A percentile compares a stretch with the other conserved stretches of the same genome.
phyloP scores from a whole-genome alignment of 1,140 invertebrate genomes.

The Cecropterus lyciades region DNA sequence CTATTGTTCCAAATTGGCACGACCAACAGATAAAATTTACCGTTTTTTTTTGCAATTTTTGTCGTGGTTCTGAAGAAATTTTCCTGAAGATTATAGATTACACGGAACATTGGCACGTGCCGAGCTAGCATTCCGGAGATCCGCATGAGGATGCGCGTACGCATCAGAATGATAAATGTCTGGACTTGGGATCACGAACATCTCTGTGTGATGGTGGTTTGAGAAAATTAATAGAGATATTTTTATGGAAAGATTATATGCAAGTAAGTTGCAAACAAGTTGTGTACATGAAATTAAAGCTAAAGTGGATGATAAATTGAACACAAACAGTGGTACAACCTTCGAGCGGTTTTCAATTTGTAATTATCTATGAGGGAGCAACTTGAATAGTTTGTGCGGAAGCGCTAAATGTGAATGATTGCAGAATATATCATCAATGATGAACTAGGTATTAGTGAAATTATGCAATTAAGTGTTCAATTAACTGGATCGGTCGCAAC shows the following conservation, averaged over 20 bases:
- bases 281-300: too few species aligned
- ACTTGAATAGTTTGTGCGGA: neutral
- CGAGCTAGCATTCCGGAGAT: constrained; percentile 2
- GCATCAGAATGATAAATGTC: constrained; percentile 1
- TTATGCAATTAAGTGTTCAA: constrained; percentile 29
- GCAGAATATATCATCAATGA: neutral
- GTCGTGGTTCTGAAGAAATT: constrained; percentile 15
- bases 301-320: too few species aligned
- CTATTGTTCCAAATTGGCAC: neutral
- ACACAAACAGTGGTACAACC: too few species aligned
- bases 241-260: too few species aligned
- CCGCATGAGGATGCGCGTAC: neutral
- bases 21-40: constrained; percentile 19
- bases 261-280: too few species aligned
- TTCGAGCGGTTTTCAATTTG: too few species aligned
- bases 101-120: constrained; percentile 16
- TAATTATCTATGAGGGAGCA: too few species aligned
- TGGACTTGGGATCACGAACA: neutral
- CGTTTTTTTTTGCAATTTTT: constrained; percentile 19
- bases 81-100: constrained; percentile 22
- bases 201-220: neutral
- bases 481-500: constrained; percentile 22
- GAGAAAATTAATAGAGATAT: too few species aligned
- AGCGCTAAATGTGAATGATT: constrained; percentile 4
- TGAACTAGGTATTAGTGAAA: constrained; percentile 9